Percentiles rank a stretch among this genome's conserved stretches.
phyloP scores from a whole-genome alignment of 2,888 invertebrate species.

The Philonicus albiceps region DNA sequence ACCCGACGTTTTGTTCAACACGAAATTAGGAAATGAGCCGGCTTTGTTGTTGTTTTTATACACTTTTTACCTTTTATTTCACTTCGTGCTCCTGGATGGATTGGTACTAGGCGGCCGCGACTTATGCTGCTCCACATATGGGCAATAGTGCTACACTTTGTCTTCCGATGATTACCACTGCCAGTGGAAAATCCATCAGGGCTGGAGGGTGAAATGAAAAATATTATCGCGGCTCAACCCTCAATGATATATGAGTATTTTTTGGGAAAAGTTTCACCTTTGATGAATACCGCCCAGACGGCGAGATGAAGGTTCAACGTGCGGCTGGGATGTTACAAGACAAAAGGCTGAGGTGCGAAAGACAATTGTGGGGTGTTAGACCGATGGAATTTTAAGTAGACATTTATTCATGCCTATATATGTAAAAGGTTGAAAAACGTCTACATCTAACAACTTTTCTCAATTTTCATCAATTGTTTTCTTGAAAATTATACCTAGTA shows the following conservation, averaged over 20 bases:
- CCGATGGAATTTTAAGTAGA: not conserved
- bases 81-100: not conserved
- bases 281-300: conserved; percentile 25
- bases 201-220: conserved; percentile 32
- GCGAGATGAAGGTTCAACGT: conserved; percentile 4
- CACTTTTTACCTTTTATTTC: not conserved
- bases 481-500: too few species aligned
- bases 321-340: not conserved
- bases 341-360: conserved; percentile 17
- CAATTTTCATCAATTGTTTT: too few species aligned
- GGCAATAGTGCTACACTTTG: conserved; percentile 32
- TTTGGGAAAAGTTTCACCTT: not conserved
- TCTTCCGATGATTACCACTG: conserved; percentile 29
- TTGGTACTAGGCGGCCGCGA: not conserved
- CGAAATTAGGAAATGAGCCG: conserved; percentile 40
- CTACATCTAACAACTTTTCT: too few species aligned
- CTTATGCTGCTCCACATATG: conserved; percentile 37
- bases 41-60: conserved; percentile 37
- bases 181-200: conserved; percentile 20
- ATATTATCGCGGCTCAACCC: conserved; percentile 20
- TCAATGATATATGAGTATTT: conserved; percentile 40
- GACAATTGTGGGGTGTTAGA: not conserved
- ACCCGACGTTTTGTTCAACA: conserved; percentile 40
- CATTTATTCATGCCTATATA: too few species aligned
- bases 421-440: too few species aligned